These are phyloP conservation scores for Phymastichus coffea DNA, from an alignment of 1,140 invertebrate species.

Conservation along the genomic window DNA sequence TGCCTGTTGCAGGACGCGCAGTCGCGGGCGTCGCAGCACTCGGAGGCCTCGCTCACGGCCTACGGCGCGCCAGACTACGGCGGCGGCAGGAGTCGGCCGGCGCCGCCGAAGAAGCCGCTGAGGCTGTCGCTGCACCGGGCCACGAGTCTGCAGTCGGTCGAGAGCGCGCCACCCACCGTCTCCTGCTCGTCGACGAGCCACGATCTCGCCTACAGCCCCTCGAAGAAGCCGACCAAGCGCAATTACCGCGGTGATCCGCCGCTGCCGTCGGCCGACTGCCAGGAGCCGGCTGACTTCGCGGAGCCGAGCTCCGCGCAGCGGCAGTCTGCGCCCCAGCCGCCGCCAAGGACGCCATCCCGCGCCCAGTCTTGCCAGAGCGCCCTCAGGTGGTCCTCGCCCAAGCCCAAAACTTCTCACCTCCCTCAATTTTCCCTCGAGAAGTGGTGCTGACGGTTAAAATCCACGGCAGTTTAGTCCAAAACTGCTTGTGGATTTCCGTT, in stretches of 20 bases:
- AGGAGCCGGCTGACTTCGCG: no score
- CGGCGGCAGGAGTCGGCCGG: slow-evolving; percentile 61
- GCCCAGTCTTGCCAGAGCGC: slow-evolving; percentile 57
- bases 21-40: slow-evolving; percentile 41
- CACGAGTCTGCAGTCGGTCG: slow-evolving; percentile 76
- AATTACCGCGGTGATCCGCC: slow-evolving; percentile 61
- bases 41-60: slow-evolving; percentile 31
- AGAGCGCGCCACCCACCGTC: slow-evolving; percentile 48
- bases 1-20: slow-evolving; percentile 44
- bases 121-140: slow-evolving; percentile 79
- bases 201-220: slow-evolving; percentile 7
- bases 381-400: slow-evolving; percentile 51
- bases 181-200: slow-evolving; percentile 41
- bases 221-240: slow-evolving; percentile 57
- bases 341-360: slow-evolving; percentile 50
- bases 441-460: slow-evolving; percentile 45
- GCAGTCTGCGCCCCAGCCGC: slow-evolving; percentile 42
- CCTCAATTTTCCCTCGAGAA: slow-evolving; percentile 48
- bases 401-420: slow-evolving; percentile 46
- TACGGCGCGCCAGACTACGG: slow-evolving; percentile 39
- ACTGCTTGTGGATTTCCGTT: background rate
- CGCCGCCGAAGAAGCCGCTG: slow-evolving; percentile 81
- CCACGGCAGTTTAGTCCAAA: background rate
- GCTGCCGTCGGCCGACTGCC: slow-evolving; percentile 17
- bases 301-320: slow-evolving; percentile 18